phyloP scores from a whole-genome alignment of 2,888 invertebrate genomes.

The Chalcis sispes region DNA sequence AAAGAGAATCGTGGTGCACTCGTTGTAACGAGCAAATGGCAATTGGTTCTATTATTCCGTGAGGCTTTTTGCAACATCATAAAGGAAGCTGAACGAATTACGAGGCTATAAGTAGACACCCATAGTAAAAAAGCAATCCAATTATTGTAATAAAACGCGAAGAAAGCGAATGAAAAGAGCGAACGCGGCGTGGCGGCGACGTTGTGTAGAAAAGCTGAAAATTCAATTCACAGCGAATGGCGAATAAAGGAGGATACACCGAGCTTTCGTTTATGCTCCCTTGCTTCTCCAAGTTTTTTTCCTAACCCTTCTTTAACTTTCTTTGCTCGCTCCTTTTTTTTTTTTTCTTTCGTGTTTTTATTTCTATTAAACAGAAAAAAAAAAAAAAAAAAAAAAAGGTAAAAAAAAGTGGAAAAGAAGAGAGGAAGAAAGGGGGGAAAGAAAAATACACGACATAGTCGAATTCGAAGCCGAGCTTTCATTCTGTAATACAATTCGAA shows the following conservation, averaged over 20 bases:
- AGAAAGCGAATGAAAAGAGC: conserved; percentile 2
- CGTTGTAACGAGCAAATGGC: conserved; percentile 29
- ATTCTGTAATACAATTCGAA: background rate
- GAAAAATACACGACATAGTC: background rate
- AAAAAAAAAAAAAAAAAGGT: no score
- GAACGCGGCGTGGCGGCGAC: background rate
- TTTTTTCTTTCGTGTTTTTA: background rate
- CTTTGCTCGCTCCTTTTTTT: no score
- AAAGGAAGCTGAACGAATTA: conserved; percentile 22
- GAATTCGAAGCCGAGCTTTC: background rate
- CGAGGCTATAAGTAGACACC: conserved; percentile 35
- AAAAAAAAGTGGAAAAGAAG: background rate
- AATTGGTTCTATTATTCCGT: conserved; percentile 14
- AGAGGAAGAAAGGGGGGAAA: background rate
- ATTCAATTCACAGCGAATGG: conserved; percentile 10
- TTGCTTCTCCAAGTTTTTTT: no score
- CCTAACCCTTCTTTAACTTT: no score
- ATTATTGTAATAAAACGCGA: conserved; percentile 31
- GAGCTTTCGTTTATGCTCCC: background rate
- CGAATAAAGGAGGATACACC: conserved; percentile 19
- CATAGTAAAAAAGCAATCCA: conserved; percentile 29
- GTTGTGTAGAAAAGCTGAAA: conserved; percentile 4
- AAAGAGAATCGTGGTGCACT: background rate
- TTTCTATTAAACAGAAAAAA: background rate
- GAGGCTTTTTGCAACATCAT: conserved; percentile 14